phyloP scores from a whole-genome alignment of 2,113 vertebrate genomes.

The Percopsis transmontana region DNA sequence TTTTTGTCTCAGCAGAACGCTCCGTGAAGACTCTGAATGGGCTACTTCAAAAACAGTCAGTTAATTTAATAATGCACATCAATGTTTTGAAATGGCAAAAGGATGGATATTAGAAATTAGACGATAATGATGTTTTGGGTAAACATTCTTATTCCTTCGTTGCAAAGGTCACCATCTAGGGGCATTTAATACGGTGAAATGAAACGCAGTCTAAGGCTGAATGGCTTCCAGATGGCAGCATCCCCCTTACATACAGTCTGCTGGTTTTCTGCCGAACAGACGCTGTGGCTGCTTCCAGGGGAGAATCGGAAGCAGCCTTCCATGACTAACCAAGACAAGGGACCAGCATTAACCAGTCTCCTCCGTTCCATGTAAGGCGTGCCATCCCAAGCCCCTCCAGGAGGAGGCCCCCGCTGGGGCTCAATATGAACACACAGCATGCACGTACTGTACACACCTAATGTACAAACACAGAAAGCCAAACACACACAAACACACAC shows the following conservation, averaged over 20 bases:
- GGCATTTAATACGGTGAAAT: slow-evolving; percentile 52
- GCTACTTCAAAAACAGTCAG: slow-evolving; percentile 11
- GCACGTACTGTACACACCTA: background rate
- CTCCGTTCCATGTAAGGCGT: slow-evolving; percentile 36
- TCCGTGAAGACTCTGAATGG: slow-evolving; percentile 1
- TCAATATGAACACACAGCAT: background rate
- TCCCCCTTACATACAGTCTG: slow-evolving; percentile 52
- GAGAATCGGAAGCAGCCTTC: slow-evolving; percentile 66
- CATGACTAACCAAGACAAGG: slow-evolving; percentile 66
- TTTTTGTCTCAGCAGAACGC: slow-evolving; percentile 32
- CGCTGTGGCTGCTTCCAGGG: slow-evolving; percentile 56
- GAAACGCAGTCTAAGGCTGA: slow-evolving; percentile 49
- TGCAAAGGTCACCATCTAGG: slow-evolving; percentile 57
- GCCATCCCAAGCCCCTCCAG: slow-evolving; percentile 25
- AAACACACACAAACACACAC: slow-evolving; percentile 1
- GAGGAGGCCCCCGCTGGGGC: slow-evolving; percentile 27
- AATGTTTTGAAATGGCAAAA: slow-evolving; percentile 27
- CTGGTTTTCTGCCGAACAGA: slow-evolving; percentile 54
- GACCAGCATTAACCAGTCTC: slow-evolving; percentile 54
- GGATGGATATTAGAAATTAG: slow-evolving; percentile 48
- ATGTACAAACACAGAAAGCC: background rate
- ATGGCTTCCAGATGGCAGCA: slow-evolving; percentile 76
- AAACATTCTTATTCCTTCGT: slow-evolving; percentile 57
- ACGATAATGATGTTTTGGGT: slow-evolving; percentile 55
- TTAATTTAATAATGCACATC: slow-evolving; percentile 25